A percentile compares a stretch with the other conserved stretches of the same genome.
Evolutionary conservation across 2,888 invertebrate species (phyloP).

Genomic region (Chorisops tibialis): DNA sequence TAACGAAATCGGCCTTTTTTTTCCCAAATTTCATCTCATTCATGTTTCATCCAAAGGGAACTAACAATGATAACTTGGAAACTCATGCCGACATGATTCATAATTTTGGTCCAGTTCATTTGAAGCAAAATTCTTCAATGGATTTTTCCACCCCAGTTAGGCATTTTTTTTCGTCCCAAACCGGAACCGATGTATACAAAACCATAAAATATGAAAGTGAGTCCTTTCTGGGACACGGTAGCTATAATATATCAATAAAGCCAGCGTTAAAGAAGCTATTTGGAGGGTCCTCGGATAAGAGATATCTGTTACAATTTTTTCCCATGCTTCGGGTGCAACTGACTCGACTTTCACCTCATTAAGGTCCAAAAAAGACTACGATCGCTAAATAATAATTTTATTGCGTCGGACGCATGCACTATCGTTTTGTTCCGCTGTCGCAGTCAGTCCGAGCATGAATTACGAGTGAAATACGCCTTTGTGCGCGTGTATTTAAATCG

Average conservation of each 20-base stretch:
- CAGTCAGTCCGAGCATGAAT: neutral
- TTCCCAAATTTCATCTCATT: conserved; percentile 12
- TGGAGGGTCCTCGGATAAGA: neutral
- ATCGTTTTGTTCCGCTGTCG: neutral
- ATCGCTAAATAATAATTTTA: conserved; percentile 20
- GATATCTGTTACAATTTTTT: neutral
- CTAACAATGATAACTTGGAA: conserved; percentile 15
- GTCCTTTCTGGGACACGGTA: conserved; percentile 18
- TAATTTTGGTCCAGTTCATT: conserved; percentile 18
- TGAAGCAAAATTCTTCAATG: conserved; percentile 14
- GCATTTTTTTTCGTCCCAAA: conserved; percentile 5
- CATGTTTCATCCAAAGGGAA: neutral
- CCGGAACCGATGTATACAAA: conserved; percentile 22
- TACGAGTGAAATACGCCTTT: neutral
- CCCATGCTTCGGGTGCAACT: conserved; percentile 9
- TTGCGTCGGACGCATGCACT: conserved; percentile 6
- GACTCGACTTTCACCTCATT: conserved; percentile 14
- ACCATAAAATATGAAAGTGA: conserved; percentile 22
- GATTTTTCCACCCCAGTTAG: conserved; percentile 16
- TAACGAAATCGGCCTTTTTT: conserved; percentile 15
- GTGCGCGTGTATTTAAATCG: neutral
- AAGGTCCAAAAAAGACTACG: conserved; percentile 3
- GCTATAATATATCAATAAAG: conserved; percentile 14
- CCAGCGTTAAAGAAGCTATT: conserved; percentile 6
- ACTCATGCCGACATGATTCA: conserved; percentile 23